Evolutionary conservation across 2,113 vertebrate species (phyloP), one percentile per base, ranked within the genome.

Genomic region (Aramus guarauna): DNA sequence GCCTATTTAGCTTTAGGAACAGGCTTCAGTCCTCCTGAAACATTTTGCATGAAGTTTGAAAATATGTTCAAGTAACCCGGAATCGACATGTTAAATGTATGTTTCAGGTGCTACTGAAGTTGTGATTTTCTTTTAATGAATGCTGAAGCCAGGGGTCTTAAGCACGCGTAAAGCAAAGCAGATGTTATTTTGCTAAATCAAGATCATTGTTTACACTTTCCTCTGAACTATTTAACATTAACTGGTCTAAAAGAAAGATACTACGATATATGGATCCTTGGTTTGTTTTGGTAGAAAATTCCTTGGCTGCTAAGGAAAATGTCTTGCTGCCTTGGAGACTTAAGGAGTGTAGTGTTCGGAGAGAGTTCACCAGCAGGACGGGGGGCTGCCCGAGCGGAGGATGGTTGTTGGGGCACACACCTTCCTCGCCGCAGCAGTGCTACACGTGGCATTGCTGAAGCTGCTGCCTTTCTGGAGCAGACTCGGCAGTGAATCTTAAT

Each of bases 141-240:
- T 34, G 41, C 67, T 90, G 74, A 94, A 90, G 16, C 62, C 5
- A 3, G 36, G 45, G 43, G 43, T 78, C 84, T 59, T 79, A 60
- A 86, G 62, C 29, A 39, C 12, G 20, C 55, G 92, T 82, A 92
- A 96, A 87, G 29, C 41, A 91, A 90, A 95, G 37, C 92, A 90
- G 89, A 69, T 92, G 78, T 73, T 90, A 69, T 85, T 94, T 96
- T 94, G 55, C 55, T 95, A 96, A 92, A 88, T 52, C 20, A 50
- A 73, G 58, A 48, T 50, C 13, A 73, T 36, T 76, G 67, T 88
- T 95, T 91, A 67, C 48, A 59, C 55, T 92, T 95, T 55, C 16
- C 23, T 43, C 74, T 63, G 55, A 82, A 85, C n/a, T 55, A 79
- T 79, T 89, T 68, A 58, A 87, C 41, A 59, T 90, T 66, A 83